Percentiles rank a stretch among this genome's conserved stretches.
These are phyloP conservation scores for Lysandra coridon DNA, from an alignment of 2,888 invertebrate species.

Conservation along the genomic window DNA sequence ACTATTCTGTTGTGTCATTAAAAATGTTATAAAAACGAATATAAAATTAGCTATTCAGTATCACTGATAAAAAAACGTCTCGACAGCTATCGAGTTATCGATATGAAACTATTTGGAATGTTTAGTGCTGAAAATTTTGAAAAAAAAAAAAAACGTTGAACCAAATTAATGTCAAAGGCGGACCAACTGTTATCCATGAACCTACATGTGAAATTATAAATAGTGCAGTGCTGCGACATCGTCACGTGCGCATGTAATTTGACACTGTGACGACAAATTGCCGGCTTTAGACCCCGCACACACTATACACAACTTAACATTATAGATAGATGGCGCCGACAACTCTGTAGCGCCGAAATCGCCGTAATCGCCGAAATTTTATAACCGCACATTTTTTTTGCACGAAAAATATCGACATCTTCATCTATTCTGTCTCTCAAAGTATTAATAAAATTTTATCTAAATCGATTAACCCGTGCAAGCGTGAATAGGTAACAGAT, in stretches of 20 bases:
- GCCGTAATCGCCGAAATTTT: too few relatives aligned
- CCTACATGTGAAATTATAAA: neutral
- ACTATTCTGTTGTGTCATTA: neutral
- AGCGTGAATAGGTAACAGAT: too few relatives aligned
- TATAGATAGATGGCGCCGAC: neutral
- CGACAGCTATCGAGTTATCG: neutral
- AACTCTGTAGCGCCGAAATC: neutral
- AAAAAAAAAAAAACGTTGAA: neutral
- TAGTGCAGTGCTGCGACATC: constrained; percentile 19
- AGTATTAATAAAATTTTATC: too few relatives aligned
- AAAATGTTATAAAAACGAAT: neutral
- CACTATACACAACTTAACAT: neutral
- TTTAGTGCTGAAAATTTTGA: neutral
- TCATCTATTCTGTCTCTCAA: neutral
- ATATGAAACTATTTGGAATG: neutral
- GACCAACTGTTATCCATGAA: constrained; percentile 13
- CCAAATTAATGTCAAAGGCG: constrained; percentile 20
- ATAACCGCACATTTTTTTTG: too few relatives aligned
- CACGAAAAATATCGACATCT: too few relatives aligned
- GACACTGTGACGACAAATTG: constrained; percentile 32
- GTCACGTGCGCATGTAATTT: constrained; percentile 30
- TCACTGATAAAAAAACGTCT: neutral
- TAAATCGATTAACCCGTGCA: too few relatives aligned
- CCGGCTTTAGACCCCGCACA: neutral
- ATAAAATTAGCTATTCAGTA: neutral